Conservation (phyloP, 2,888 invertebrate genomes). For the Adelognathus sp. region DNA sequence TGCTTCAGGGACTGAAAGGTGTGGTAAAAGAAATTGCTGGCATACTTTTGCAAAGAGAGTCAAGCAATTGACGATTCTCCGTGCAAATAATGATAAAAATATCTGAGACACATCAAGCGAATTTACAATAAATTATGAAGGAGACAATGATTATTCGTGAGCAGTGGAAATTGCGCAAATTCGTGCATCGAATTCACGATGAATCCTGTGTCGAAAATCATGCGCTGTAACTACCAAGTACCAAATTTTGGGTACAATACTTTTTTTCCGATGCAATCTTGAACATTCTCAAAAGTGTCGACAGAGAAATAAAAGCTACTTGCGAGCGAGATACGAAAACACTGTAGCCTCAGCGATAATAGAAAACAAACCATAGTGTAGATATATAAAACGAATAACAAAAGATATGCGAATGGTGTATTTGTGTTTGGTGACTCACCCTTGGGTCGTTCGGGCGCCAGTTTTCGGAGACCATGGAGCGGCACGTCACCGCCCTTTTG, state of each 20-base stretch:
- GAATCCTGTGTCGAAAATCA: slow-evolving; percentile 35
- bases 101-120: slow-evolving; percentile 24
- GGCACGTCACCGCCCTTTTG: slow-evolving; percentile 98
- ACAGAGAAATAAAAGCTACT: slow-evolving; percentile 2
- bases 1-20: slow-evolving; percentile 12
- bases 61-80: not conserved
- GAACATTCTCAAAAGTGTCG: not conserved
- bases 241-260: too few relatives aligned
- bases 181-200: slow-evolving; percentile 44
- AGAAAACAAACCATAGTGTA: slow-evolving; percentile 11
- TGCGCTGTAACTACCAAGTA: slow-evolving; percentile 42
- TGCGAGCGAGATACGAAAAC: slow-evolving; percentile 45
- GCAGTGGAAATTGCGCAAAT: slow-evolving; percentile 30
- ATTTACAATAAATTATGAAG: not conserved
- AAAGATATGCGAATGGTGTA: not conserved
- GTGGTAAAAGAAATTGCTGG: slow-evolving; percentile 9
- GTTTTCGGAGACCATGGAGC: slow-evolving; percentile 94
- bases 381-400: slow-evolving; percentile 19
- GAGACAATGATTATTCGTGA: slow-evolving; percentile 31
- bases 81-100: not conserved
- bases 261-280: not conserved
- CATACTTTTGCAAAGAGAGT: slow-evolving; percentile 17
- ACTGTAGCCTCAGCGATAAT: slow-evolving; percentile 25
- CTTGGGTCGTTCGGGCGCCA: slow-evolving; percentile 92
- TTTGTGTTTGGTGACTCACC: slow-evolving; percentile 82